Conservation (phyloP, 2,113 vertebrate genomes). For the Xiphophorus maculatus region DNA sequence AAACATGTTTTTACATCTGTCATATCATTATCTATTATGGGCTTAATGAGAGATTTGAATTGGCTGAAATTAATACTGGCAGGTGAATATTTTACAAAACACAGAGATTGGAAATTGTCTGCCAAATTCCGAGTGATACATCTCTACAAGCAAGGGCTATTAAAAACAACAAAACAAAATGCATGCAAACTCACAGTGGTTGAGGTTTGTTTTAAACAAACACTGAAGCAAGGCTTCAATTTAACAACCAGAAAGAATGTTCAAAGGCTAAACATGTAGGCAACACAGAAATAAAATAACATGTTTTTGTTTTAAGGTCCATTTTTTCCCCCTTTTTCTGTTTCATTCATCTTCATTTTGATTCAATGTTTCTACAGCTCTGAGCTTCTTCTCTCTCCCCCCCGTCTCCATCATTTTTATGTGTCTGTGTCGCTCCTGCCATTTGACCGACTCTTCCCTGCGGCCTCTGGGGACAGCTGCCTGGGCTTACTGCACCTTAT, state of each 20-base stretch:
- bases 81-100: background rate
- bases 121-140: background rate
- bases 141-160: background rate
- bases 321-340: background rate
- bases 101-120: background rate
- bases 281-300: background rate
- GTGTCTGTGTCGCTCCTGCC: slow-evolving; percentile 10
- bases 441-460: background rate
- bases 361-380: slow-evolving; percentile 4
- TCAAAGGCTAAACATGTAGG: background rate
- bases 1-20: too few relatives aligned
- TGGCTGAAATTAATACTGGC: too few relatives aligned
- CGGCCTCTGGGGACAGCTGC: slow-evolving; percentile 18
- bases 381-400: background rate
- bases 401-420: slow-evolving; percentile 9
- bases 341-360: slow-evolving; percentile 6
- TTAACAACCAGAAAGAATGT: background rate
- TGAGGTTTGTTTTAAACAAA: background rate
- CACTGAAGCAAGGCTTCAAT: background rate
- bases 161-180: background rate
- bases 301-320: background rate
- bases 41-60: too few relatives aligned
- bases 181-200: too few relatives aligned
- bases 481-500: slow-evolving; percentile 39
- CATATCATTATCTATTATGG: too few relatives aligned